These are phyloP conservation scores for Hyla sarda DNA, from an alignment of 2,113 vertebrate genomes.

Conservation along the genomic window DNA sequence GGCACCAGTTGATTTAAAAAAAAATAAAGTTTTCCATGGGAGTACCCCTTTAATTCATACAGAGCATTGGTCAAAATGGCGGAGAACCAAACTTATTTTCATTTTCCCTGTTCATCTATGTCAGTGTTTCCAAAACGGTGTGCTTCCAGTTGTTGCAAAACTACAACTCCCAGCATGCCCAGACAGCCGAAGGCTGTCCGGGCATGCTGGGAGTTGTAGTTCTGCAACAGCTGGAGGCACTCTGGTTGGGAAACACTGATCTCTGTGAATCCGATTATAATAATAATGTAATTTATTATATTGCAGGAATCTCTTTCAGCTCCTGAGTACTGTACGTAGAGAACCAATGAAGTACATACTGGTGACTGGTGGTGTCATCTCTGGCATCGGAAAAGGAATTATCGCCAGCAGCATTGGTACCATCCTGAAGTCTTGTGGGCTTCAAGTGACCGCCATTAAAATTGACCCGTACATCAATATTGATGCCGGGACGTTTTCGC, in stretches of 20 bases:
- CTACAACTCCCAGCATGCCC: no score
- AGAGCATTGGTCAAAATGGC: no score
- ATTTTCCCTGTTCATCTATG: neutral
- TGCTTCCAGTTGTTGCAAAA: no score
- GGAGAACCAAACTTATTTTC: no score
- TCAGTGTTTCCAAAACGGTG: no score
- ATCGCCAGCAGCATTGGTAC: slow-evolving; percentile 81
- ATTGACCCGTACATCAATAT: slow-evolving; percentile 83
- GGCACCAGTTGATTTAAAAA: no score
- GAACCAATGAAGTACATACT: slow-evolving; percentile 80
- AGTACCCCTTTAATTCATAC: no score
- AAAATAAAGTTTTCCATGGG: no score
- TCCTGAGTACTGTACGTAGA: neutral
- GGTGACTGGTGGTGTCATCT: slow-evolving; percentile 81
- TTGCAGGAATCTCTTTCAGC: slow-evolving; percentile 19
- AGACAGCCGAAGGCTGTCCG: no score
- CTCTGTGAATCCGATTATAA: neutral
- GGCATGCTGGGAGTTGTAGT: no score
- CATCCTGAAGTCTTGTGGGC: slow-evolving; percentile 78
- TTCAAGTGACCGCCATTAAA: slow-evolving; percentile 81
- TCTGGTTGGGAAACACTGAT: no score
- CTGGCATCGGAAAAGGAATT: slow-evolving; percentile 82
- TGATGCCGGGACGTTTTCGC: slow-evolving; percentile 81
- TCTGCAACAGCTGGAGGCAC: no score
- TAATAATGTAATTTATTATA: neutral